Evolutionary conservation across 2,113 vertebrate species (phyloP).

Genomic region (Chaetorhynchus papuensis): DNA sequence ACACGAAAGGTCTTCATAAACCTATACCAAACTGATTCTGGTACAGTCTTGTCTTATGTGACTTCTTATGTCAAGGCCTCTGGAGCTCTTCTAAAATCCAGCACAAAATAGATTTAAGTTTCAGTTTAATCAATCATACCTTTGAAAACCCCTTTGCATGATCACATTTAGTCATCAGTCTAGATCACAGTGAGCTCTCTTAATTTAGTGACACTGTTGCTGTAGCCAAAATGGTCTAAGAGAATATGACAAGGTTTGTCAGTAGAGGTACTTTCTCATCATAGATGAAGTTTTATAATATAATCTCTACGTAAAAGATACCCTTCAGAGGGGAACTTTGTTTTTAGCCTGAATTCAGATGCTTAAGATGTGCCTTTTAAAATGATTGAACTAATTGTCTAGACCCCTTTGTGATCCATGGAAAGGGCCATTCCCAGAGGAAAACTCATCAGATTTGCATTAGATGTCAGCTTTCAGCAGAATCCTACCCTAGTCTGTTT

Average conservation of each 20-base stretch:
- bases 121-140: neutral
- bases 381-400: neutral
- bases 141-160: neutral
- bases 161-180: neutral
- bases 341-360: neutral
- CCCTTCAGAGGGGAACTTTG: neutral
- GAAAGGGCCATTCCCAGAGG: neutral
- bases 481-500: neutral
- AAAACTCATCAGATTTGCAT: neutral
- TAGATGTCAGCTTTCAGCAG: neutral
- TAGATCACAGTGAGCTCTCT: neutral
- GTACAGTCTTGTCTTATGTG: neutral
- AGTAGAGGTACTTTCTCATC: neutral
- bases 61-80: neutral
- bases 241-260: neutral
- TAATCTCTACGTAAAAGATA: neutral
- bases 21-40: neutral
- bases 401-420: neutral
- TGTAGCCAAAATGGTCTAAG: neutral
- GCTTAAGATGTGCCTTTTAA: neutral
- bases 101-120: neutral
- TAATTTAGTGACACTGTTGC: neutral
- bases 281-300: neutral
- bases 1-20: neutral
- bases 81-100: neutral